Evolutionary conservation across 2,888 invertebrate species (phyloP).

Genomic region (Aromia moschata): DNA sequence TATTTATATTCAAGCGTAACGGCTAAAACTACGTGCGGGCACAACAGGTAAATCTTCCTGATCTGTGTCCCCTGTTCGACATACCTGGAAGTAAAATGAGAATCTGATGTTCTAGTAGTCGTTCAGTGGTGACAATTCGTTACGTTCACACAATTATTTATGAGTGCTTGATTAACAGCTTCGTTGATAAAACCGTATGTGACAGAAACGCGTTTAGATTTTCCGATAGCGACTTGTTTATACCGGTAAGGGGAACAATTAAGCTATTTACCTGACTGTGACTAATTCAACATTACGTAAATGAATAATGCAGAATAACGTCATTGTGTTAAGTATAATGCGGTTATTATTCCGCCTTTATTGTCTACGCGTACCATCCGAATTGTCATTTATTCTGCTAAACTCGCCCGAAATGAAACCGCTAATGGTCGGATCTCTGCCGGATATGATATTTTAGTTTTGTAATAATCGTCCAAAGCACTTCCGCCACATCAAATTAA

Average conservation of each 20-base stretch:
- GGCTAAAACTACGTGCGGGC: too few relatives aligned
- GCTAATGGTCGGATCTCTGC: slow-evolving; percentile 45
- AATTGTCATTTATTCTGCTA: slow-evolving; percentile 28
- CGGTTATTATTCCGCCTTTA: slow-evolving; percentile 44
- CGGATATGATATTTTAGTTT: slow-evolving; percentile 57
- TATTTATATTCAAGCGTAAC: too few relatives aligned
- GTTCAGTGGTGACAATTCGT: too few relatives aligned
- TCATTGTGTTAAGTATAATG: slow-evolving; percentile 46
- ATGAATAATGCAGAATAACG: slow-evolving; percentile 49
- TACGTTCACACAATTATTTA: too few relatives aligned
- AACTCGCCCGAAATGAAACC: slow-evolving; percentile 40
- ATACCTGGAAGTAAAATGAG: too few relatives aligned
- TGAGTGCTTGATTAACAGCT: neutral
- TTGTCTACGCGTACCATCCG: slow-evolving; percentile 24
- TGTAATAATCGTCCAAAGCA: slow-evolving; percentile 50
- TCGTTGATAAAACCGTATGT: slow-evolving; percentile 1
- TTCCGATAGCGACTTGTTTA: slow-evolving; percentile 15
- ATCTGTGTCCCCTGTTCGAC: too few relatives aligned
- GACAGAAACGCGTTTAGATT: slow-evolving; percentile 14
- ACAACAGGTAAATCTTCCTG: too few relatives aligned
- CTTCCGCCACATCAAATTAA: slow-evolving; percentile 45
- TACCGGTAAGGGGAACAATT: slow-evolving; percentile 44
- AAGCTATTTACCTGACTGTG: slow-evolving; percentile 51
- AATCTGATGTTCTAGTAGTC: too few relatives aligned
- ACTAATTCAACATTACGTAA: slow-evolving; percentile 53